A percentile compares a stretch with the other conserved stretches of the same genome.
Evolutionary conservation across 2,888 invertebrate genomes (phyloP).

Genomic region (Pterostichus niger): DNA sequence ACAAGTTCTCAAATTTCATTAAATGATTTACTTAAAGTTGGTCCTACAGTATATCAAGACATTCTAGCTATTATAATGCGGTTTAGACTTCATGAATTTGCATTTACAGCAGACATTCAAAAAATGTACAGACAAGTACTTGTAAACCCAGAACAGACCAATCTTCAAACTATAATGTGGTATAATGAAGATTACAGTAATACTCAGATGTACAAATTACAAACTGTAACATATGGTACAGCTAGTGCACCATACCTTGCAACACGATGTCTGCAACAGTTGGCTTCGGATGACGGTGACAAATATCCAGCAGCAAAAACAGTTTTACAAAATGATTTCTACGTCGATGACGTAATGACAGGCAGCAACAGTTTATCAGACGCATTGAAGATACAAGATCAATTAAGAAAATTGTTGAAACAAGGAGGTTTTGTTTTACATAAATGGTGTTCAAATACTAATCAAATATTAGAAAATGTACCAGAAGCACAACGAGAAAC

Average conservation of each 20-base stretch:
- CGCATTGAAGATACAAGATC: neutral
- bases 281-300: conserved; percentile 67
- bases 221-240: conserved; percentile 69
- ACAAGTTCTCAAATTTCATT: no score
- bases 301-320: conserved; percentile 67
- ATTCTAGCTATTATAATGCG: conserved; percentile 69
- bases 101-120: conserved; percentile 69
- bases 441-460: neutral
- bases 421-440: neutral
- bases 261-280: conserved; percentile 65
- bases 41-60: conserved; percentile 69
- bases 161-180: conserved; percentile 69
- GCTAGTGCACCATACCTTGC: conserved; percentile 68
- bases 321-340: conserved; percentile 68
- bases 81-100: conserved; percentile 69
- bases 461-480: neutral
- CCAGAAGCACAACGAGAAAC: neutral
- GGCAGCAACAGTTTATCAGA: neutral
- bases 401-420: neutral
- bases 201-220: conserved; percentile 67
- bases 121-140: conserved; percentile 70
- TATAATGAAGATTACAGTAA: conserved; percentile 37
- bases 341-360: conserved; percentile 69
- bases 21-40: conserved; percentile 49
- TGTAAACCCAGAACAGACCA: conserved; percentile 65